Evolutionary conservation across 92 coral and sea anemone species (phyloP).

Genomic region (Epizoanthus stellaris): DNA sequence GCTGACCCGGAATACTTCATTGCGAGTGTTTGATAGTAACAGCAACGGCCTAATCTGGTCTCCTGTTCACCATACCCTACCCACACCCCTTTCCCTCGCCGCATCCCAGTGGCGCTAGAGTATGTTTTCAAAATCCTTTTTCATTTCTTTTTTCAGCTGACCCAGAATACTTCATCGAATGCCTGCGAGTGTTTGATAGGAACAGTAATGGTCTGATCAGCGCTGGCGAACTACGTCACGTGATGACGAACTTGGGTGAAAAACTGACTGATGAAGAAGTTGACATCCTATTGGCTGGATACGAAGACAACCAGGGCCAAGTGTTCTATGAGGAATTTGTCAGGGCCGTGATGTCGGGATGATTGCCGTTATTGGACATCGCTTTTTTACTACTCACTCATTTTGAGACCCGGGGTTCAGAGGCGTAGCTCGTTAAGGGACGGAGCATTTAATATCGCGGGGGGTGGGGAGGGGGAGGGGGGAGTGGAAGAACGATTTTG

Average conservation of each 20-base stretch:
- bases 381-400: too few relatives aligned
- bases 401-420: too few relatives aligned
- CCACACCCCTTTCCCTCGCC: too few relatives aligned
- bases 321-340: slow-evolving; percentile 92
- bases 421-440: too few relatives aligned
- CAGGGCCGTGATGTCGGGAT: slow-evolving; percentile 83
- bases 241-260: slow-evolving; percentile 92
- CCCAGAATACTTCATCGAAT: slow-evolving; percentile 92
- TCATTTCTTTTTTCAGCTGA: slow-evolving; percentile 50
- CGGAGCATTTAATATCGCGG: too few relatives aligned
- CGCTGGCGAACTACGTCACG: slow-evolving; percentile 93
- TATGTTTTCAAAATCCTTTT: not conserved
- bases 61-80: too few relatives aligned
- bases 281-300: slow-evolving; percentile 81
- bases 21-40: too few relatives aligned
- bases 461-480: too few relatives aligned
- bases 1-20: too few relatives aligned
- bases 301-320: slow-evolving; percentile 94
- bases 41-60: too few relatives aligned
- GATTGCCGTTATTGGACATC: not conserved
- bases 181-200: slow-evolving; percentile 92
- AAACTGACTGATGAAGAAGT: slow-evolving; percentile 87
- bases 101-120: not conserved
- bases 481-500: too few relatives aligned
- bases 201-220: slow-evolving; percentile 89